Evolutionary conservation across 2,797 vertebrate genomes (phyloP).

Genomic region (Leptoclinus maculatus): DNA sequence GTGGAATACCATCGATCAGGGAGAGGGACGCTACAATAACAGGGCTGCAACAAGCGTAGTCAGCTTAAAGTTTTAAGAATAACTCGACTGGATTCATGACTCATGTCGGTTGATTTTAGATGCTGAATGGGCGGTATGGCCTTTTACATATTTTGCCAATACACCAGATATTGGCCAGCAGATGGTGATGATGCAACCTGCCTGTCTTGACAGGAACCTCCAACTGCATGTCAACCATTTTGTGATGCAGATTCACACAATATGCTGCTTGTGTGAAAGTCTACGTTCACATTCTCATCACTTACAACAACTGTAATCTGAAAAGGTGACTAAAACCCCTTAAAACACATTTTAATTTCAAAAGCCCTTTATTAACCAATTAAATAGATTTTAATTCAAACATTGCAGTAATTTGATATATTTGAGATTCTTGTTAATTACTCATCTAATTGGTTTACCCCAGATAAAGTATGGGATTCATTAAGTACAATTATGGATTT

Average conservation of each 20-base stretch:
- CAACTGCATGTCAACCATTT: constrained; percentile 30
- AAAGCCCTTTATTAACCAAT: background rate
- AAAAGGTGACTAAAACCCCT: background rate
- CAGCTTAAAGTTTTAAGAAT: background rate
- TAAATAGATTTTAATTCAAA: background rate
- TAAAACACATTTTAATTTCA: background rate
- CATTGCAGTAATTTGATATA: background rate
- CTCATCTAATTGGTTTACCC: background rate
- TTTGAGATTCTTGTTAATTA: background rate
- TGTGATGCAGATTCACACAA: constrained; percentile 3
- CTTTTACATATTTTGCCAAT: background rate
- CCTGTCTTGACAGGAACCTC: constrained; percentile 7
- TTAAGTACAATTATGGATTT: background rate
- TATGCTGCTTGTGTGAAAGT: background rate
- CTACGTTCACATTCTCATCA: background rate
- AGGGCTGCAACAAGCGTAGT: background rate
- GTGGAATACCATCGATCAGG: background rate
- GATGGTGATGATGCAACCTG: constrained; percentile 54
- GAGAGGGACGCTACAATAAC: background rate
- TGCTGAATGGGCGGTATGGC: background rate
- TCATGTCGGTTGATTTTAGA: background rate
- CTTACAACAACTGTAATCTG: background rate
- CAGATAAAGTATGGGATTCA: background rate
- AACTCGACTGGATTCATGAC: background rate
- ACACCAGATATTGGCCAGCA: constrained; percentile 29